These are phyloP conservation scores for Marasmarcha lunaedactyla DNA, from an alignment of 2,888 invertebrate species.

Conservation along the genomic window DNA sequence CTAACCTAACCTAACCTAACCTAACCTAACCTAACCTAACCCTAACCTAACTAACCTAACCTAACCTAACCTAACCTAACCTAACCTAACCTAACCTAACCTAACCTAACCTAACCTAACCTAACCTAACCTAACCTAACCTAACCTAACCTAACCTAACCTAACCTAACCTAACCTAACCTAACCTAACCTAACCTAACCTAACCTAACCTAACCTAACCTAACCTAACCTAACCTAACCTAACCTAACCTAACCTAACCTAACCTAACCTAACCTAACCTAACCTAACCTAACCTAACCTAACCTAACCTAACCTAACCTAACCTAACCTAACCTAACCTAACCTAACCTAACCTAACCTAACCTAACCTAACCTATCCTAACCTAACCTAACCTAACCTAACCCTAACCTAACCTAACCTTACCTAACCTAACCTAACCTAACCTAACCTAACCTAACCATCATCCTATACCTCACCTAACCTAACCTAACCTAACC, in stretches of 20 bases:
- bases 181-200: conserved; percentile 3
- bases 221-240: conserved; percentile 4
- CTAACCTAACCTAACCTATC: conserved; percentile 5
- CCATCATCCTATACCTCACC: conserved; percentile 13
- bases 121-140: conserved; percentile 13
- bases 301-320: conserved; percentile 5
- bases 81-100: conserved; percentile 12
- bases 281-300: conserved; percentile 3
- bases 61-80: conserved; percentile 5
- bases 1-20: conserved; percentile 6
- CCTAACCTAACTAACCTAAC: conserved; percentile 11
- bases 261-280: conserved; percentile 5
- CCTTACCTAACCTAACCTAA: conserved; percentile 10
- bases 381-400: conserved; percentile 6
- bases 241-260: conserved; percentile 5
- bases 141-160: conserved; percentile 12
- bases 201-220: conserved; percentile 4
- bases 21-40: conserved; percentile 10
- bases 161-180: conserved; percentile 7
- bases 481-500: conserved; percentile 19
- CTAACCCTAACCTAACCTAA: conserved; percentile 7
- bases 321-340: conserved; percentile 6
- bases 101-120: conserved; percentile 13
- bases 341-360: conserved; percentile 6
- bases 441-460: conserved; percentile 17